Conservation (phyloP, 2,888 invertebrate genomes). For the Cantharis rufa region DNA sequence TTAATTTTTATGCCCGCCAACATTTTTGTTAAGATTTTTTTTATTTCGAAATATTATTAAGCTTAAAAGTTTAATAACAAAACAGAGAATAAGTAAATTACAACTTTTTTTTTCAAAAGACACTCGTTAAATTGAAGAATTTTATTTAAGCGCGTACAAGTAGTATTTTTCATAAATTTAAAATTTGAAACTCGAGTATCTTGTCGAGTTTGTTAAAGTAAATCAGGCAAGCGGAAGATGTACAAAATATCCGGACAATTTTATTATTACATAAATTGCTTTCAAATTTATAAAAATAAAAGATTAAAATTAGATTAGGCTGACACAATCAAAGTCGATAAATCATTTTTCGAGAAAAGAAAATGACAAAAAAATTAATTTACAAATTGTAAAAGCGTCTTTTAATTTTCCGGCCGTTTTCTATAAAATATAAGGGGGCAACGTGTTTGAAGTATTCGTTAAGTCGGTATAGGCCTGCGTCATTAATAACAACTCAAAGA, state of each 20-base stretch:
- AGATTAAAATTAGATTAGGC: not conserved
- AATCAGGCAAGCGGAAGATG: not conserved
- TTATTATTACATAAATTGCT: not conserved
- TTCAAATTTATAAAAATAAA: not conserved
- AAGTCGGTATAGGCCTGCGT: conserved; percentile 3
- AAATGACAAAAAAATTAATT: not conserved
- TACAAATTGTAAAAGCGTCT: not conserved
- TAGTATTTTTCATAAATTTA: not conserved
- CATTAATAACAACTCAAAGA: conserved; percentile 17
- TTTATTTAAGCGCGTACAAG: not conserved
- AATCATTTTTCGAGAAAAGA: not conserved
- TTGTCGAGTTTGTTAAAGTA: not conserved
- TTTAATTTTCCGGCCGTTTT: not conserved
- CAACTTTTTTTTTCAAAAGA: not conserved
- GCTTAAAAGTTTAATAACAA: no score
- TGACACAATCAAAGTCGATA: not conserved
- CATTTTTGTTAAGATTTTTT: not conserved
- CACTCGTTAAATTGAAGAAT: not conserved
- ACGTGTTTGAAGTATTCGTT: conserved; percentile 9
- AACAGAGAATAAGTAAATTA: no score
- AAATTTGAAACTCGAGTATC: not conserved
- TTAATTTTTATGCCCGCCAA: not conserved
- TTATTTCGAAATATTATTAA: not conserved
- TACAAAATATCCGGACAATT: not conserved
- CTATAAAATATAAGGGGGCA: conserved; percentile 10